These are phyloP conservation scores for Nemurella pictetii DNA, from an alignment of 2,888 invertebrate genomes.

Conservation along the genomic window DNA sequence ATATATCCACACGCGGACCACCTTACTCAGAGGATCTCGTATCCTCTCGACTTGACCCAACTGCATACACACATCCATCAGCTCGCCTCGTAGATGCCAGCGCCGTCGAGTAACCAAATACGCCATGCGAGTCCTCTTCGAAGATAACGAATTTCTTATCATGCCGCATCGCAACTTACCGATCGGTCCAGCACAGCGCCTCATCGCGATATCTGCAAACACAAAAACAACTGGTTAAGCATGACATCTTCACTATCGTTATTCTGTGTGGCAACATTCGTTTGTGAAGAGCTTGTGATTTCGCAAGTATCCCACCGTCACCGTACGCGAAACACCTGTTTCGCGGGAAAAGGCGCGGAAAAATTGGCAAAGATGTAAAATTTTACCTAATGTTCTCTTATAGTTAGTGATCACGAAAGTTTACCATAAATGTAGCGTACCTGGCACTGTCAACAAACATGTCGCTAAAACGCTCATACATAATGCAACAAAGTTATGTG, in stretches of 20 bases:
- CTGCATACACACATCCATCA: neutral
- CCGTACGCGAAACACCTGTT: neutral
- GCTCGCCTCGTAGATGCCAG: neutral
- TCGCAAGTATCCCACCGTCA: too few relatives aligned
- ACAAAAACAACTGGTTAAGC: conserved; percentile 53
- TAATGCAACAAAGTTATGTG: neutral
- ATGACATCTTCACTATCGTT: neutral
- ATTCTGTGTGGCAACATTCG: neutral
- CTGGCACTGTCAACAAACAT: neutral
- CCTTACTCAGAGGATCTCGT: neutral
- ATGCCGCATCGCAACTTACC: conserved; percentile 62
- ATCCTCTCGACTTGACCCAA: neutral
- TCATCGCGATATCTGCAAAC: conserved; percentile 82
- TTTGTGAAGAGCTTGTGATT: too few relatives aligned
- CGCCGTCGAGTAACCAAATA: neutral
- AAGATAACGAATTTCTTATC: conserved; percentile 2
- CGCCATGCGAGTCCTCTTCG: neutral
- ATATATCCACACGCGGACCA: neutral
- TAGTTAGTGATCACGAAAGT: neutral
- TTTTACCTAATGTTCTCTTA: neutral
- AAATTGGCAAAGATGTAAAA: neutral
- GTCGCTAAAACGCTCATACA: neutral
- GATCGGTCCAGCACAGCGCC: conserved; percentile 85
- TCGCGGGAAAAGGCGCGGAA: neutral
- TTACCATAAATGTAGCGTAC: neutral